These are phyloP conservation scores for Dynastes tityus DNA, from an alignment of 2,888 invertebrate species.

Conservation along the genomic window DNA sequence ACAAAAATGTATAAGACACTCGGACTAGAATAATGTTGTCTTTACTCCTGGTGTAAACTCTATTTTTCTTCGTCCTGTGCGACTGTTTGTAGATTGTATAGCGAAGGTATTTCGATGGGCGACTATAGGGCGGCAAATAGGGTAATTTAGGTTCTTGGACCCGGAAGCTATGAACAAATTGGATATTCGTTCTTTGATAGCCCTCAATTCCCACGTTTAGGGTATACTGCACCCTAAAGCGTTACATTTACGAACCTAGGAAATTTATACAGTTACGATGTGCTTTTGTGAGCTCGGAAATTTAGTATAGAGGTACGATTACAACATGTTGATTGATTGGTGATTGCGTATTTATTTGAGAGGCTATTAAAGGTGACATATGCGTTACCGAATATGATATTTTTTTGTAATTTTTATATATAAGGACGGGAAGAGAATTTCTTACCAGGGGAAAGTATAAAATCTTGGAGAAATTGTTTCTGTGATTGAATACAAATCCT, in stretches of 20 bases:
- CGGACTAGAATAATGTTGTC: no score
- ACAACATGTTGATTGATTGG: slow-evolving; percentile 10
- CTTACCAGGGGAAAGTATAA: no score
- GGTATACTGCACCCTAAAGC: slow-evolving; percentile 37
- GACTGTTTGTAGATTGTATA: neutral
- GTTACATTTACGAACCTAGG: slow-evolving; percentile 30
- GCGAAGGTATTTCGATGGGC: slow-evolving; percentile 22
- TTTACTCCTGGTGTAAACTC: no score
- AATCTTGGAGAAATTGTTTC: no score
- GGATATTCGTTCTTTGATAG: slow-evolving; percentile 45
- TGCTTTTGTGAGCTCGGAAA: slow-evolving; percentile 4
- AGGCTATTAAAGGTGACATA: no score
- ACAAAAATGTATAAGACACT: no score
- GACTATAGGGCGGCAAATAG: slow-evolving; percentile 41
- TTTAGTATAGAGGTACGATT: neutral
- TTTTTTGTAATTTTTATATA: no score
- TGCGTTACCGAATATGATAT: no score
- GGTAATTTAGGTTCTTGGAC: slow-evolving; percentile 45
- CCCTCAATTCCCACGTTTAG: slow-evolving; percentile 46
- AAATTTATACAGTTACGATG: slow-evolving; percentile 24
- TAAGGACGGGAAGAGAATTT: no score
- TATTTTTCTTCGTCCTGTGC: no score
- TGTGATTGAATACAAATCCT: neutral
- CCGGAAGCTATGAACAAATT: slow-evolving; percentile 46
- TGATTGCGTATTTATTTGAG: neutral